These are phyloP conservation scores for Loris lydekkerianus DNA, from an alignment of 2,797 vertebrate species.

Conservation along the genomic window DNA sequence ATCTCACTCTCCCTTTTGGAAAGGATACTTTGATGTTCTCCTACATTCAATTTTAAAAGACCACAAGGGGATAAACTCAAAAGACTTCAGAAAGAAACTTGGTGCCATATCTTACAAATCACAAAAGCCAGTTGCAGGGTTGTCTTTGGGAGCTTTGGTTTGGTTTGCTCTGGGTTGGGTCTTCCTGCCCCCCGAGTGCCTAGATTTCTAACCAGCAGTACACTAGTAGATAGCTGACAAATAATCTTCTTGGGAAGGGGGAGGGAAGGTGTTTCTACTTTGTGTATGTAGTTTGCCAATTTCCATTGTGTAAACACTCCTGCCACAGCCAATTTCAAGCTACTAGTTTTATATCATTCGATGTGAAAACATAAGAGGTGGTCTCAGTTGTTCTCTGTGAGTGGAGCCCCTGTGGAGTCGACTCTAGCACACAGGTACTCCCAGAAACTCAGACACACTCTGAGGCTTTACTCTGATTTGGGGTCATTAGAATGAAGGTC, in stretches of 20 bases:
- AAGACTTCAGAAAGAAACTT: not conserved
- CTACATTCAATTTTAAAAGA: constrained; percentile 45
- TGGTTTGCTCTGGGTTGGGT: not conserved
- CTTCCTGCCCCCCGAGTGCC: not conserved
- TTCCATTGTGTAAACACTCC: not conserved
- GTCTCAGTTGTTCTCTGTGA: not conserved
- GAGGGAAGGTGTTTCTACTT: not conserved
- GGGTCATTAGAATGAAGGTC: not conserved
- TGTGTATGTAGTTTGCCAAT: not conserved
- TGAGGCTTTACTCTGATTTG: not conserved
- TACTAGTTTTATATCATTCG: not conserved
- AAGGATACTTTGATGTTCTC: constrained; percentile 64
- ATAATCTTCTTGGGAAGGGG: not conserved
- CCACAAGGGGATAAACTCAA: not conserved
- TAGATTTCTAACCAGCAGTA: not conserved
- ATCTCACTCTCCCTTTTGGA: constrained; percentile 30
- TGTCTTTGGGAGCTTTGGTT: not conserved
- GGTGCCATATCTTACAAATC: not conserved
- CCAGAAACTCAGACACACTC: not conserved
- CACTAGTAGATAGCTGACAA: not conserved
- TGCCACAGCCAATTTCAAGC: not conserved
- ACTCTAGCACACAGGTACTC: rapidly evolving
- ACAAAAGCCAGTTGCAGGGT: not conserved
- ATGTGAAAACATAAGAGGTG: not conserved
- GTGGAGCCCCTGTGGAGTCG: not conserved